These are phyloP conservation scores for Sitodiplosis mosellana DNA, from an alignment of 1,140 invertebrate species.

Conservation along the genomic window DNA sequence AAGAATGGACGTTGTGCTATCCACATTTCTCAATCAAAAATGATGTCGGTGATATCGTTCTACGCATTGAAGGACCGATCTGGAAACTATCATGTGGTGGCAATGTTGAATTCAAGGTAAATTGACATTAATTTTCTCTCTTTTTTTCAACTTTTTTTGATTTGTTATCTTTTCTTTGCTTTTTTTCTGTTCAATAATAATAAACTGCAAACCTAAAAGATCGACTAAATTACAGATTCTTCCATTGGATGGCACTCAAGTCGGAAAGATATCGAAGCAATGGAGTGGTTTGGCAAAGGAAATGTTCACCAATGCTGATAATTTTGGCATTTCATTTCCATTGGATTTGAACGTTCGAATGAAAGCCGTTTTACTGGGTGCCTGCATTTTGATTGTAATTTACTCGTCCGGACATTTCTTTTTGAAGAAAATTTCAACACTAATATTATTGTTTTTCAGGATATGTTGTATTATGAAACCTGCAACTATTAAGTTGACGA, in stretches of 20 bases:
- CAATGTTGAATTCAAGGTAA: constrained; percentile 37
- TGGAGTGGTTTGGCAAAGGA: constrained; percentile 53
- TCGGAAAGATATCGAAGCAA: constrained; percentile 60
- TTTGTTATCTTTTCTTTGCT: too few species aligned
- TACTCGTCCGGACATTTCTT: too few species aligned
- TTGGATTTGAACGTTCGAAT: constrained; percentile 62
- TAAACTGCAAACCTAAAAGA: too few species aligned
- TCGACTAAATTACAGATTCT: constrained; percentile 34
- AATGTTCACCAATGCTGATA: constrained; percentile 54
- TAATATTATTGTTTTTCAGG: too few species aligned
- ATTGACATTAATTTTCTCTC: too few species aligned
- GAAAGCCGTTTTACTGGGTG: constrained; percentile 61
- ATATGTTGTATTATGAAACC: too few species aligned
- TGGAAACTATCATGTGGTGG: constrained; percentile 65
- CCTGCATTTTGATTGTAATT: constrained; percentile 45
- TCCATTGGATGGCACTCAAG: constrained; percentile 38
- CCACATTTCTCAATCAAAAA: constrained; percentile 68
- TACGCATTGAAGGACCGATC: constrained; percentile 68
- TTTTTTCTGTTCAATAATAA: too few species aligned
- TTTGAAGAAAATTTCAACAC: too few species aligned
- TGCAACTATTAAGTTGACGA: too few species aligned
- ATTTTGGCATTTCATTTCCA: constrained; percentile 63
- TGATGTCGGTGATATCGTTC: constrained; percentile 50
- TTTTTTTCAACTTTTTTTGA: too few species aligned
- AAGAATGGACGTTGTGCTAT: constrained; percentile 66